Conservation (phyloP, 2,888 invertebrate species). For the Pyrocoelia pectoralis region DNA sequence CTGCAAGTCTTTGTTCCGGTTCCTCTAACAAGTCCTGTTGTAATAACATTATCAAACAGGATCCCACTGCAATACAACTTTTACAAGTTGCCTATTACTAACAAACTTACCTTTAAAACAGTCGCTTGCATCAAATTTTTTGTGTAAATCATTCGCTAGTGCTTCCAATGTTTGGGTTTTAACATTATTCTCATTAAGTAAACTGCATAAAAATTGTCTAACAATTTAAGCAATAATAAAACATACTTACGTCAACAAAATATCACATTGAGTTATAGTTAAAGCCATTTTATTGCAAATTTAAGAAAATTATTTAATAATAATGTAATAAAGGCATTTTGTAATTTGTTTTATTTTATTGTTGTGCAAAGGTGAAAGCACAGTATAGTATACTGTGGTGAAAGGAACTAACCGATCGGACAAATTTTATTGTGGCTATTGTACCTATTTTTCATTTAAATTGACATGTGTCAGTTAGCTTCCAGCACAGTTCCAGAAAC, state of each 20-base stretch:
- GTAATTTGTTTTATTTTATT: too few species aligned
- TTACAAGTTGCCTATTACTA: too few species aligned
- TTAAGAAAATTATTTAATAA: not conserved
- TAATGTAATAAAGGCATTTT: not conserved
- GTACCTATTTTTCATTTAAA: too few species aligned
- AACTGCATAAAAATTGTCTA: slow-evolving; percentile 61
- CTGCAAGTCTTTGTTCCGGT: slow-evolving; percentile 72
- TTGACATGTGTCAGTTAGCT: too few species aligned
- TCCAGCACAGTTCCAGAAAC: too few species aligned
- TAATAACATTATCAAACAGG: slow-evolving; percentile 68
- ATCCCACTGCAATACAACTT: slow-evolving; percentile 62
- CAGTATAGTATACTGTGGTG: too few species aligned
- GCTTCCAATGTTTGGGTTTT: slow-evolving; percentile 79
- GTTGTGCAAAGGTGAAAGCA: too few species aligned
- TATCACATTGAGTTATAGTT: slow-evolving; percentile 62
- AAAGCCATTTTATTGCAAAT: slow-evolving; percentile 57
- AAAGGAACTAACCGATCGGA: too few species aligned
- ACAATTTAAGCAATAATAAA: not conserved
- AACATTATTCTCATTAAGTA: slow-evolving; percentile 76
- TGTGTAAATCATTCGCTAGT: slow-evolving; percentile 78
- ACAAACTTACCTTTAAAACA: slow-evolving; percentile 72
- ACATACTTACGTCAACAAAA: slow-evolving; percentile 59
- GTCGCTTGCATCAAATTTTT: slow-evolving; percentile 79
- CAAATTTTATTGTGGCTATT: too few species aligned
- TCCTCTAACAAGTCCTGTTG: slow-evolving; percentile 75